A percentile compares a stretch with the other conserved stretches of the same genome.
Evolutionary conservation across 2,888 invertebrate species (phyloP).

Genomic region (Phytoseiulus persimilis): DNA sequence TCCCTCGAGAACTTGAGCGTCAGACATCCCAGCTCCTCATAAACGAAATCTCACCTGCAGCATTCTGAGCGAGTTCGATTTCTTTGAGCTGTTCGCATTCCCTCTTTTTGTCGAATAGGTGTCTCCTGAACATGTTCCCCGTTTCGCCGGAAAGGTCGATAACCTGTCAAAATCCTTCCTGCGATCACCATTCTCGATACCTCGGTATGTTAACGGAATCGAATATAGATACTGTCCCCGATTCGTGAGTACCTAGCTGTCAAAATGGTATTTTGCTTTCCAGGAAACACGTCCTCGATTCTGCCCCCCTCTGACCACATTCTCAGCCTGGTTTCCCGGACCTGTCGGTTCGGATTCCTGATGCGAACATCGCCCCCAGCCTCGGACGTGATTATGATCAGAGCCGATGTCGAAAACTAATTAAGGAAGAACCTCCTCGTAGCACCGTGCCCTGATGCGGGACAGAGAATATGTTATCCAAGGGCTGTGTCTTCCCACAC

Average conservation of each 20-base stretch:
- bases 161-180: background rate
- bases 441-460: background rate
- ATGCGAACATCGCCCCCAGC: background rate
- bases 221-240: background rate
- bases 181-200: background rate
- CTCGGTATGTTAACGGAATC: background rate
- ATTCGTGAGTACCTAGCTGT: too few species aligned
- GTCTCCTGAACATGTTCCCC: slow-evolving; percentile 22
- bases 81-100: slow-evolving; percentile 6
- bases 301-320: too few species aligned
- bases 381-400: background rate
- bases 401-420: background rate
- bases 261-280: too few species aligned
- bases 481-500: background rate
- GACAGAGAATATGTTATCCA: background rate
- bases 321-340: background rate
- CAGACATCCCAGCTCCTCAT: too few species aligned
- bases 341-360: background rate
- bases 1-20: too few species aligned
- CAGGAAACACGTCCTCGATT: too few species aligned
- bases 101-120: slow-evolving; percentile 12
- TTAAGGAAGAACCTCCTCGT: background rate
- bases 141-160: background rate
- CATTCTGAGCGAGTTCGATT: background rate
- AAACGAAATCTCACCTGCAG: background rate